These are phyloP conservation scores for Laspeyria flexula DNA, from an alignment of 2,888 invertebrate genomes.

Conservation along the genomic window DNA sequence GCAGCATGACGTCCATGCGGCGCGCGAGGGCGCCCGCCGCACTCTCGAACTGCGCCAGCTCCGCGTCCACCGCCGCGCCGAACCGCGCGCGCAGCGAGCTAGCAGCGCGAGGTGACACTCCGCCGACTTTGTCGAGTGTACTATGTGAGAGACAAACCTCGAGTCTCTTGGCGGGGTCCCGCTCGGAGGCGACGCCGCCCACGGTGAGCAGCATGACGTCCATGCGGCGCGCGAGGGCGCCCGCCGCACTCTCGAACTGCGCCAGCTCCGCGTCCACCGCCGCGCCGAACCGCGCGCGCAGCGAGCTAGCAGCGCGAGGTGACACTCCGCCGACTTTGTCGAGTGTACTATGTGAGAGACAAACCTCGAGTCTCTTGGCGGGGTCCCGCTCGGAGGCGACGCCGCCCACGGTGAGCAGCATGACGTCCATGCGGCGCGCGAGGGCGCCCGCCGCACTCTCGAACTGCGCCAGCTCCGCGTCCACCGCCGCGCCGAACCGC, in stretches of 20 bases:
- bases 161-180: constrained; percentile 87
- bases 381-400: background rate
- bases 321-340: background rate
- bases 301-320: constrained; percentile 11
- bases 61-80: constrained; percentile 21
- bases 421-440: too few relatives aligned
- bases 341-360: too few relatives aligned
- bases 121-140: too few relatives aligned
- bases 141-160: too few relatives aligned
- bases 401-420: constrained; percentile 13
- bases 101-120: constrained; percentile 1
- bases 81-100: constrained; percentile 38
- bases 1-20: constrained; percentile 86
- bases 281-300: constrained; percentile 41
- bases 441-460: too few relatives aligned
- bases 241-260: constrained; percentile 48
- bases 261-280: constrained; percentile 14
- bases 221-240: constrained; percentile 82
- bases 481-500: too few relatives aligned
- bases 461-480: too few relatives aligned
- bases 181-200: constrained; percentile 5
- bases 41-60: constrained; percentile 42
- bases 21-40: constrained; percentile 69
- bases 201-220: constrained; percentile 84
- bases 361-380: too few relatives aligned